Conservation (phyloP, 2,888 invertebrate species). For the Amorpha juglandis region DNA sequence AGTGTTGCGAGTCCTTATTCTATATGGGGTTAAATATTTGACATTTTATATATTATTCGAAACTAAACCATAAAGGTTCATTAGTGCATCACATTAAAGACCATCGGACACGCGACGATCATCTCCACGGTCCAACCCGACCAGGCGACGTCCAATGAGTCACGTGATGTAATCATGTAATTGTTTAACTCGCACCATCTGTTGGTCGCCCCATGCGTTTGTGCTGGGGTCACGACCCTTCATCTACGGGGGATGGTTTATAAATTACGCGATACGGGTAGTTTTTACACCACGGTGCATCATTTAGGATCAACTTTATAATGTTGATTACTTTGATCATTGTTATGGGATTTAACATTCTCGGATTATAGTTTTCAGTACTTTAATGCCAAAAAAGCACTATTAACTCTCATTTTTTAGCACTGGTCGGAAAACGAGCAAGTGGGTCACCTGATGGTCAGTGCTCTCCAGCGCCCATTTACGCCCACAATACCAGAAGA, state of each 20-base stretch:
- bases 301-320: constrained; percentile 4
- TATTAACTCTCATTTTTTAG: too few relatives aligned
- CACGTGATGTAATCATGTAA: constrained; percentile 14
- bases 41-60: too few relatives aligned
- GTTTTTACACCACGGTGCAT: constrained; percentile 3
- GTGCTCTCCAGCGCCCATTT: too few relatives aligned
- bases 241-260: constrained; percentile 6
- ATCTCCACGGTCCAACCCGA: neutral
- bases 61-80: too few relatives aligned
- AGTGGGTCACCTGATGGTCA: too few relatives aligned
- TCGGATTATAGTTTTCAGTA: too few relatives aligned
- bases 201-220: constrained; percentile 2
- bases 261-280: constrained; percentile 13
- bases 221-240: constrained; percentile 13
- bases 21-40: too few relatives aligned
- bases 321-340: neutral
- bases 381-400: too few relatives aligned
- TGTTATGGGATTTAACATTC: too few relatives aligned
- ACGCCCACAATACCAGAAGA: too few relatives aligned
- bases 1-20: too few relatives aligned
- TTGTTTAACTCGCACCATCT: constrained; percentile 19
- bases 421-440: too few relatives aligned
- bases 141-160: neutral
- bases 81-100: neutral
- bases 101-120: neutral